phyloP scores from a whole-genome alignment of 2,113 vertebrate genomes.

The Sinocyclocheilus grahami region DNA sequence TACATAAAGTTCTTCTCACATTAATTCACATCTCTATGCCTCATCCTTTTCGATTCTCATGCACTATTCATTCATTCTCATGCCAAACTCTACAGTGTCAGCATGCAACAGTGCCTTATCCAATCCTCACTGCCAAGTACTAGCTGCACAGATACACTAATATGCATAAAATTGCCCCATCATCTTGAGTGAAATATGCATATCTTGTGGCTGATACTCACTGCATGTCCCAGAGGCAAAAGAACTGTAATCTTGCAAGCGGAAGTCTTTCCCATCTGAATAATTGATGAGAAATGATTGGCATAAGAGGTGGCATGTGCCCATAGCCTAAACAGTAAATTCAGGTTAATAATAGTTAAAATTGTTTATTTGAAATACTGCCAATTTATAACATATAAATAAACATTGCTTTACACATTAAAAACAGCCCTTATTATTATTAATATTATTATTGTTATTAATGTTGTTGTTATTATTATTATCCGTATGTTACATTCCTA shows the following conservation, averaged over 20 bases:
- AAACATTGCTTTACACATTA: not conserved
- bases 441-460: not conserved
- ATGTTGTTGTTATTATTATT: not conserved
- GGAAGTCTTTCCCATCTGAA: conserved; percentile 52
- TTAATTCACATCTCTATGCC: not conserved
- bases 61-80: not conserved
- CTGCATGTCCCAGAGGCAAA: conserved; percentile 33
- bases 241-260: conserved; percentile 42
- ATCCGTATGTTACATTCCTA: not conserved
- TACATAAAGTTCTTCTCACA: not conserved
- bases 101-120: conserved; percentile 10
- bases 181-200: conserved; percentile 43
- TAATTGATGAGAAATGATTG: conserved; percentile 49
- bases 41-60: not conserved
- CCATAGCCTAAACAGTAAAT: not conserved
- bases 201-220: conserved; percentile 41
- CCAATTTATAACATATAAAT: not conserved
- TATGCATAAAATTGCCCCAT: conserved; percentile 20
- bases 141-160: not conserved
- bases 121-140: not conserved
- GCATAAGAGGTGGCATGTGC: conserved; percentile 14
- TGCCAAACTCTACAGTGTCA: conserved; percentile 4
- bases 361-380: not conserved
- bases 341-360: not conserved
- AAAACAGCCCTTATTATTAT: not conserved